A percentile compares a stretch with the other conserved stretches of the same genome.
phyloP scores from a whole-genome alignment of 2,797 vertebrate species.

The Chromis chromis region DNA sequence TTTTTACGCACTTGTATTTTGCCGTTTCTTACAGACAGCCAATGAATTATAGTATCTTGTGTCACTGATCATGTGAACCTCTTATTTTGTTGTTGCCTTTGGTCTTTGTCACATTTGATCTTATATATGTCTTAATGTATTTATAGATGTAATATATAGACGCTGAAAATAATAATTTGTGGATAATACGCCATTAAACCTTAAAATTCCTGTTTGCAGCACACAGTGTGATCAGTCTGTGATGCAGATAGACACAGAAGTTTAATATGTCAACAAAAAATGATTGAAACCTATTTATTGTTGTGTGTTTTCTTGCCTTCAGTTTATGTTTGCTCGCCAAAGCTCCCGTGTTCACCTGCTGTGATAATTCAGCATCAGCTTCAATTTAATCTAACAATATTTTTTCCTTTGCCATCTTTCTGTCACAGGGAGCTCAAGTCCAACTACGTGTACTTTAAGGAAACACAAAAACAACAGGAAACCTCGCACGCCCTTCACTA shows the following conservation, averaged over 20 bases:
- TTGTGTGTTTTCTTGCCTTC: not conserved
- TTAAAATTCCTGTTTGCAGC: not conserved
- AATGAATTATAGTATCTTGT: not conserved
- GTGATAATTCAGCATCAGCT: not conserved
- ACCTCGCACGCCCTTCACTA: constrained; percentile 90
- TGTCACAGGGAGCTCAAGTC: constrained; percentile 84
- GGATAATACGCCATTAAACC: not conserved
- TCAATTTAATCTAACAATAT: constrained; percentile 17
- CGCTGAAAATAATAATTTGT: not conserved
- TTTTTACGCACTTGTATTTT: not conserved
- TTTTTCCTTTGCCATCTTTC: not conserved
- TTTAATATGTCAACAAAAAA: not conserved
- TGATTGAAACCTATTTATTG: not conserved
- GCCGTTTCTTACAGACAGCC: not conserved
- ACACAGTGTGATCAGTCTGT: not conserved
- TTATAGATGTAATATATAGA: not conserved
- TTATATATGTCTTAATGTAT: not conserved
- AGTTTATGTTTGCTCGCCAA: not conserved
- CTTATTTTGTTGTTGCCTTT: not conserved
- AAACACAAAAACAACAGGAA: constrained; percentile 92
- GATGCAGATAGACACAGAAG: not conserved
- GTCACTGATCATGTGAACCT: not conserved
- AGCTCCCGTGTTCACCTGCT: not conserved
- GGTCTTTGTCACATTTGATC: too few species aligned
- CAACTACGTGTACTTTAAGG: constrained; percentile 85